These are phyloP conservation scores for Dipodomys merriami DNA, from an alignment of 2,113 vertebrate species.

Conservation along the genomic window DNA sequence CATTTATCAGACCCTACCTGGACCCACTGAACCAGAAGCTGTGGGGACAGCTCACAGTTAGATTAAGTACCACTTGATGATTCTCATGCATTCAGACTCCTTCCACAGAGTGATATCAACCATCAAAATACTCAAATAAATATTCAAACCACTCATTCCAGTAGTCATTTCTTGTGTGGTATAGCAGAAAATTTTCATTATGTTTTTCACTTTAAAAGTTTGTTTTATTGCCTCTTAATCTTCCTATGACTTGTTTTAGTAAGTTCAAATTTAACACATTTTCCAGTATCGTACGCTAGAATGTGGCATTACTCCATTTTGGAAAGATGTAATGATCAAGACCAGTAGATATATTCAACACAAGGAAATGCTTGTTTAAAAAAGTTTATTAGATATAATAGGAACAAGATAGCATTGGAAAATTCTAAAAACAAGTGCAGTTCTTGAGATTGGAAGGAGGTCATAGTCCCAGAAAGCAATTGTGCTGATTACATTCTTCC, in stretches of 20 bases:
- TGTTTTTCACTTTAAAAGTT: background rate
- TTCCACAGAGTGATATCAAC: background rate
- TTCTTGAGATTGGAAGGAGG: background rate
- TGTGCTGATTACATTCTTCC: background rate
- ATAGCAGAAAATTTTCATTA: background rate
- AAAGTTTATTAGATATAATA: background rate
- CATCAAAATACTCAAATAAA: background rate
- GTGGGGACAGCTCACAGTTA: too few relatives aligned
- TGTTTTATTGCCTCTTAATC: background rate
- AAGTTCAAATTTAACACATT: conserved; percentile 41
- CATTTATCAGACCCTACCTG: background rate
- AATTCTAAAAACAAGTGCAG: background rate
- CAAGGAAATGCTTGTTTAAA: background rate
- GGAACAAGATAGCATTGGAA: background rate
- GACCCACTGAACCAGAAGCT: background rate
- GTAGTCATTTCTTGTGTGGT: background rate
- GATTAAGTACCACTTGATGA: background rate
- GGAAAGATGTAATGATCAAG: background rate
- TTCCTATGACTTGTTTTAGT: background rate
- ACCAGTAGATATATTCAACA: background rate
- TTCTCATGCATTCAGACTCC: background rate
- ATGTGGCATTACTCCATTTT: background rate
- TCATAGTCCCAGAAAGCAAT: background rate
- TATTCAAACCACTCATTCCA: background rate
- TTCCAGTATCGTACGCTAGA: background rate